Evolutionary conservation across 2,797 vertebrate genomes (phyloP).

Genomic region (Artibeus lituratus): DNA sequence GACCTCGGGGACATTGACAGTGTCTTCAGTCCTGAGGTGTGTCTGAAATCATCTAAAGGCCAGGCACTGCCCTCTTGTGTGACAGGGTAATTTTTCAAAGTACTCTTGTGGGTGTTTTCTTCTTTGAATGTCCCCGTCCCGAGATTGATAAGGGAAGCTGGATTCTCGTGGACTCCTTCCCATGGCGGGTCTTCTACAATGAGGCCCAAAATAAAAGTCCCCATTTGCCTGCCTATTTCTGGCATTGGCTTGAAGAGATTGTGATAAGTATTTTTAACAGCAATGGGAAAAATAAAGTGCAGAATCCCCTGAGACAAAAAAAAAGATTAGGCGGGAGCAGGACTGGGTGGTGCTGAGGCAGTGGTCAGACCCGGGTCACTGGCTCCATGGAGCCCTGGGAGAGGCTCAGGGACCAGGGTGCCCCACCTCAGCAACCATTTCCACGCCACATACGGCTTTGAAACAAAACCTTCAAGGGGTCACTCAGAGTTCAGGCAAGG

Average conservation of each 20-base stretch:
- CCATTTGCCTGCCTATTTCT: neutral
- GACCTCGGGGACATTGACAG: neutral
- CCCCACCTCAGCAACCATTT: neutral
- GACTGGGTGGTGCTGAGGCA: neutral
- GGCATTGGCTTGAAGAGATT: neutral
- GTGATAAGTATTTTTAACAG: neutral
- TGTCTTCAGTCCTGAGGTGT: neutral
- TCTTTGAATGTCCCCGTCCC: neutral
- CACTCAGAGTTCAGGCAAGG: neutral
- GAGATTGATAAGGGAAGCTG: neutral
- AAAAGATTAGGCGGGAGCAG: neutral
- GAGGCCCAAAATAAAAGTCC: neutral
- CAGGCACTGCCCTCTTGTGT: neutral
- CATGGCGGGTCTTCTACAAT: neutral
- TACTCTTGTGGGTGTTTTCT: neutral
- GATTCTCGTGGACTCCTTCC: neutral
- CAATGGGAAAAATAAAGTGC: neutral
- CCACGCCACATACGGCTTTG: rapidly evolving
- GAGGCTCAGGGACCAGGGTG: neutral
- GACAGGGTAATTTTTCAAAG: neutral
- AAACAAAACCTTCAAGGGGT: neutral
- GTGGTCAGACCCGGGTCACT: neutral
- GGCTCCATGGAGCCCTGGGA: neutral
- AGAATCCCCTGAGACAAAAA: neutral
- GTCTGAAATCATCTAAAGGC: neutral